Base-by-base conservation (phyloP, 2,888 invertebrate species). In the Cerastis leucographa region DNA sequence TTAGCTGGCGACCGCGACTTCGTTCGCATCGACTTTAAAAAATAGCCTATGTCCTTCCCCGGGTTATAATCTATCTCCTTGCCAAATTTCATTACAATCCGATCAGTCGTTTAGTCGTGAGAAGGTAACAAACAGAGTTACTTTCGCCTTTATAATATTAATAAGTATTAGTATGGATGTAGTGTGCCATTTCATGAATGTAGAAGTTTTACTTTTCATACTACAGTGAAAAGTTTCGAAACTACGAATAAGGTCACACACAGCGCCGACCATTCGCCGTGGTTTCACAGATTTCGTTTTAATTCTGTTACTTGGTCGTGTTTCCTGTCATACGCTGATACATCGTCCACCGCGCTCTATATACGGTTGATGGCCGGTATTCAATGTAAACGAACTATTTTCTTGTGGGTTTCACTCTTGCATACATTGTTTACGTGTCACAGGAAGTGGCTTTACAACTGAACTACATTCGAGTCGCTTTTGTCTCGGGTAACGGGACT, bases 361-460 rank as follows among this genome's bases (percentile, higher is more conserved):
- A 80, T 78, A 71, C 61, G 56, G 59, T 61, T 69, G 74, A 87
- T 86, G 91, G 89, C 81, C 80, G 80, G 80, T 89, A 94, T 94
- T 94, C 92, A 92, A 95, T 94, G 94, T 91, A 94, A 94, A 94
- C 94, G 82, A 90, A 85, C 86, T 80, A 89, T 91, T 91, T 91
- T 91, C 90, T 92, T 91, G 90, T 89, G 90, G 88, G 85, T 86
- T 85, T 85, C 84, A 74, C 85, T 78, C 83, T 84, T 91, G 90
- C 90, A 92, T 91, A 91, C 92, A 94, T 92, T 89, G 78, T 84
- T 85, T 88, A 87, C 88, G 85, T 90, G 89, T 85, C 90, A 91
- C 92, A 93, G 93, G 94, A 94, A 94, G 91, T 92, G 89, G 91
- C 88, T 91, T 89, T 87, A 92, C 90, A 90, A 90, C 89, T 91